Evolutionary conservation across 2,888 invertebrate species (phyloP).

Genomic region (Quadriops clusia): DNA sequence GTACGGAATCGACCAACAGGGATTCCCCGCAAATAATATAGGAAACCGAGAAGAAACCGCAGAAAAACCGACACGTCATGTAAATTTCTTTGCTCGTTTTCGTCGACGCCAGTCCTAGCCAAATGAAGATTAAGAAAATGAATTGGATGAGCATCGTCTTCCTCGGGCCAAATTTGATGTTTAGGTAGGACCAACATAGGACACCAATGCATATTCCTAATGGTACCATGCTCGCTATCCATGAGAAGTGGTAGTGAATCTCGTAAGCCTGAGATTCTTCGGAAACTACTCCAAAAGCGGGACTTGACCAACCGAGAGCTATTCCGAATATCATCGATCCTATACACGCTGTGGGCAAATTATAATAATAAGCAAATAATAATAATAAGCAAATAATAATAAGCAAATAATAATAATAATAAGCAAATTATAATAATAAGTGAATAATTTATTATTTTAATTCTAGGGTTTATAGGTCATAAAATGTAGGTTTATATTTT

Average conservation of each 20-base stretch:
- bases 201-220: constrained; percentile 21
- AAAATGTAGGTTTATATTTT: no score
- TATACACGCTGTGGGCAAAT: constrained; percentile 18
- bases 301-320: constrained; percentile 21
- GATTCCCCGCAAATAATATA: constrained; percentile 20
- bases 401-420: background rate
- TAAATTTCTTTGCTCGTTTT: constrained; percentile 6
- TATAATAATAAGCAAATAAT: constrained; percentile 1
- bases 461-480: no score
- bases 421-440: no score
- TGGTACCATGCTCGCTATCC: constrained; percentile 19
- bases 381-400: background rate
- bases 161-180: constrained; percentile 21
- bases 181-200: constrained; percentile 17
- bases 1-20: constrained; percentile 19
- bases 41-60: constrained; percentile 20
- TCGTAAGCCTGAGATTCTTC: constrained; percentile 2
- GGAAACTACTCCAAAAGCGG: constrained; percentile 12
- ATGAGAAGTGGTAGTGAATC: constrained; percentile 7
- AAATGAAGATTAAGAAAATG: constrained; percentile 18
- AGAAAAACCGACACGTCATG: constrained; percentile 17
- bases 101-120: constrained; percentile 13
- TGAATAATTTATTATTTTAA: no score
- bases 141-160: constrained; percentile 19
- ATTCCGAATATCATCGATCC: constrained; percentile 22